Evolutionary conservation across 2,888 invertebrate species (phyloP).

Genomic region (Venustoraphidia nigricollis): DNA sequence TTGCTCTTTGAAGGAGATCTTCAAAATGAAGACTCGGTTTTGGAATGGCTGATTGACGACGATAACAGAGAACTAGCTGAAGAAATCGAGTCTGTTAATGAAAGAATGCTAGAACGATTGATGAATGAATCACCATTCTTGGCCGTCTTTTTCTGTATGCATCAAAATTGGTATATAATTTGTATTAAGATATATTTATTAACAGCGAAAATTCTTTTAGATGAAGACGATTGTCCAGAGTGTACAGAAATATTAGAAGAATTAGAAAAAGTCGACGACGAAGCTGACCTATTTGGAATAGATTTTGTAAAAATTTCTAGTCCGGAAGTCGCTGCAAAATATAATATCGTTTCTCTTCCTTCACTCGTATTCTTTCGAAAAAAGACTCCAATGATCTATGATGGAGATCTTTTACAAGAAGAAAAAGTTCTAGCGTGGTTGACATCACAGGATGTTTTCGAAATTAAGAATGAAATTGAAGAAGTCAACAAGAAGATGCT

Average conservation of each 20-base stretch:
- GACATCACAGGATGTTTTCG: slow-evolving; percentile 87
- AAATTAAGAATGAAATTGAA: slow-evolving; percentile 91
- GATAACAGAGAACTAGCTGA: slow-evolving; percentile 86
- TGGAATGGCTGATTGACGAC: slow-evolving; percentile 87
- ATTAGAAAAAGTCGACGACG: slow-evolving; percentile 87
- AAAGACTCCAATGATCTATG: slow-evolving; percentile 66
- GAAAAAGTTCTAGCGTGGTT: slow-evolving; percentile 77
- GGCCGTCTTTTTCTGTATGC: slow-evolving; percentile 84
- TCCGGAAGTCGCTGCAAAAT: slow-evolving; percentile 64
- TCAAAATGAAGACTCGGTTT: slow-evolving; percentile 79
- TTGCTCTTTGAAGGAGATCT: slow-evolving; percentile 80
- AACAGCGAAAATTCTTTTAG: slow-evolving; percentile 27
- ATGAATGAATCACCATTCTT: slow-evolving; percentile 74
- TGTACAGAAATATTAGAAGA: slow-evolving; percentile 83
- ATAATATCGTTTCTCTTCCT: slow-evolving; percentile 70
- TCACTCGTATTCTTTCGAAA: slow-evolving; percentile 77
- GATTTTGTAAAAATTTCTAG: slow-evolving; percentile 88
- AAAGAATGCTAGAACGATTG: slow-evolving; percentile 72
- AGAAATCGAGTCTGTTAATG: slow-evolving; percentile 86
- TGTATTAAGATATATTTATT: background rate
- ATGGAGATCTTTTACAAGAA: slow-evolving; percentile 77
- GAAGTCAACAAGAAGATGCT: slow-evolving; percentile 94
- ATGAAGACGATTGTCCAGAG: slow-evolving; percentile 81
- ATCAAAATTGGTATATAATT: slow-evolving; percentile 1
- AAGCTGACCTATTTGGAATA: slow-evolving; percentile 84